A percentile compares a stretch with the other conserved stretches of the same genome.
Evolutionary conservation across 2,888 invertebrate species (phyloP).

Genomic region (Julus scanicus): DNA sequence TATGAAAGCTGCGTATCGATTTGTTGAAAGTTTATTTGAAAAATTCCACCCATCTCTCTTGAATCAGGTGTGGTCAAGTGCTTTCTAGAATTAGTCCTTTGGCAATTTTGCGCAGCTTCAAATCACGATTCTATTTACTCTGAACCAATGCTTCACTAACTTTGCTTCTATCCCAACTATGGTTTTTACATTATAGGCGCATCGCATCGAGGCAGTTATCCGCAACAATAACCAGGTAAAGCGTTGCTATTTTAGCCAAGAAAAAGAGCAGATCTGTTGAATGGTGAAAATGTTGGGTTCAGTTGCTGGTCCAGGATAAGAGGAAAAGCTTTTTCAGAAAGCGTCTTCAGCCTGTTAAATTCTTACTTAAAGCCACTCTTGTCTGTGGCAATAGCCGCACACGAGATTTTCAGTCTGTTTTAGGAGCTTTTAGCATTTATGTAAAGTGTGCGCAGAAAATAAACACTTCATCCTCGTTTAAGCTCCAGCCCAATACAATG

Average conservation of each 20-base stretch:
- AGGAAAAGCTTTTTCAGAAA: constrained; percentile 12
- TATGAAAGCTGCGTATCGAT: too few relatives aligned
- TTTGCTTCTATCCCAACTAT: too few relatives aligned
- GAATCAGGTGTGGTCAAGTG: too few relatives aligned
- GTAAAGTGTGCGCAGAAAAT: constrained; percentile 37
- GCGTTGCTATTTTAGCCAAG: neutral
- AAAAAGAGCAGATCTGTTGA: neutral
- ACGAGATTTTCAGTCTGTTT: constrained; percentile 43
- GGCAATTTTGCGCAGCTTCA: too few relatives aligned
- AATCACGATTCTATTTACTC: neutral
- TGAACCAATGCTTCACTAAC: neutral
- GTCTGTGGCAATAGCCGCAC: neutral
- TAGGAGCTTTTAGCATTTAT: constrained; percentile 45
- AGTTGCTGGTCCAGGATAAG: constrained; percentile 2
- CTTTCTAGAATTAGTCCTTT: too few relatives aligned
- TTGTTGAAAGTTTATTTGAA: too few relatives aligned
- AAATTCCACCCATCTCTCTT: too few relatives aligned
- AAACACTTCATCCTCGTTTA: constrained; percentile 47
- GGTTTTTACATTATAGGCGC: neutral
- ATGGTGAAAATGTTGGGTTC: neutral
- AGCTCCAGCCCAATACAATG: constrained; percentile 45
- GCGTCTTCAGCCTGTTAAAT: constrained; percentile 21
- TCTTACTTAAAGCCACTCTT: constrained; percentile 23
- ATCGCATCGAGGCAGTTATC: neutral
- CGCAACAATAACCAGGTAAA: constrained; percentile 20